Percentiles rank a stretch among this genome's conserved stretches.
phyloP scores from a whole-genome alignment of 1,140 invertebrate species.

The Andrena cerasifolii region DNA sequence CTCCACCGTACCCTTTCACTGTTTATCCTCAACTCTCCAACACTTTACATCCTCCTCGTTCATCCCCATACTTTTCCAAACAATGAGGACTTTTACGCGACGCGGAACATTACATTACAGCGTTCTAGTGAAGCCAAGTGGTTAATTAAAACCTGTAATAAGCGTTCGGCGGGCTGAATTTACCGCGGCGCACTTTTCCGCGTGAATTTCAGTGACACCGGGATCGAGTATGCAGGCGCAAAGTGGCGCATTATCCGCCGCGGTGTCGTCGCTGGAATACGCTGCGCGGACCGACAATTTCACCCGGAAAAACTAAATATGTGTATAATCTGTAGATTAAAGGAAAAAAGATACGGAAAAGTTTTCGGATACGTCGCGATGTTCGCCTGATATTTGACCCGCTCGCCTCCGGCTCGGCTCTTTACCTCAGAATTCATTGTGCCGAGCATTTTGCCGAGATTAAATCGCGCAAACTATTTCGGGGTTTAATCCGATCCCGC shows the following conservation, averaged over 20 bases:
- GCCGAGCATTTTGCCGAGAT: constrained; percentile 1
- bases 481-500: neutral
- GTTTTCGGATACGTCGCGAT: too few species aligned
- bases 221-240: neutral
- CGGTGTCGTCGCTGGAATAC: neutral
- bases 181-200: neutral
- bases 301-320: neutral
- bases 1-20: neutral
- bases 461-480: neutral
- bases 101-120: constrained; percentile 5
- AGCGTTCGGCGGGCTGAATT: constrained; percentile 9
- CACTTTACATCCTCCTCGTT: too few species aligned
- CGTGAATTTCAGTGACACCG: neutral
- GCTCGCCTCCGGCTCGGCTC: neutral
- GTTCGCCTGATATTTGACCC: neutral
- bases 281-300: neutral
- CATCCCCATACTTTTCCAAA: constrained; percentile 12
- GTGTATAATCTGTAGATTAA: neutral
- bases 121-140: constrained; percentile 11
- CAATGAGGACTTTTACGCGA: constrained; percentile 30
- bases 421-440: neutral
- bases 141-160: constrained; percentile 39
- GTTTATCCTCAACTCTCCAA: too few species aligned
- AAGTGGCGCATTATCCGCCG: constrained; percentile 1
- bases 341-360: too few species aligned